Base-by-base conservation (phyloP, 2,113 vertebrate species). In the Zapus hudsonius region DNA sequence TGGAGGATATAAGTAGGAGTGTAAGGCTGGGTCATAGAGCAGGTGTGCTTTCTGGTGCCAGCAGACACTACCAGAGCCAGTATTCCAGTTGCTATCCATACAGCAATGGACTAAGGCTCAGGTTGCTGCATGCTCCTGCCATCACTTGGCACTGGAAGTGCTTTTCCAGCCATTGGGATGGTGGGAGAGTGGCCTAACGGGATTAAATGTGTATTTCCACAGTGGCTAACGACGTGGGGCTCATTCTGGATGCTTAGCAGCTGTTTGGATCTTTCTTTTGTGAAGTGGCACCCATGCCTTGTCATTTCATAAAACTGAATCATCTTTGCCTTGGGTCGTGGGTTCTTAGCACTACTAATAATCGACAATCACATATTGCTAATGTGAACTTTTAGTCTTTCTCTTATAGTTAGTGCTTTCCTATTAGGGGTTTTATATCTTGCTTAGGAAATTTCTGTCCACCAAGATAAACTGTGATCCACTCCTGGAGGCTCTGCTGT, bases 191-290 rank as follows among this genome's bases (percentile, higher is more conserved):
- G 63, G 47, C 13, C 61, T 29, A 3, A 22, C 1, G n/a, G 66
- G 33, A 66, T 4, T n/a, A 31, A 15, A n/a, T 33, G 17, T 38
- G 42, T 23, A 23, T 2, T 6, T 78, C 52, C 40, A 36, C 9
- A 42, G 42, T 0, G 13, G 44, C 42, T 1, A 5, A 36, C 0
- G 3, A 17, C 0, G 8, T 0, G 0, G 19, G 25, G 57, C 33
- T 12, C 72, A 13, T 63, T 38, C 57, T 1, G 10, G 19, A 1
- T 2, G 1, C 5, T 38, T 7, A 20, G 3, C 2, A 55, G 59
- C 31, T 36, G 33, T 9, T 2, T 7, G 27, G 42, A 16, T 19
- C 11, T 52, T 40, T 74, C 47, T 22, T 38, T 20, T 17, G 52
- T 12, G 9, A 64, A 44, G 25, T 42, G 40, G 15, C 38, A n/a